phyloP scores from a whole-genome alignment of 2,797 vertebrate species.

The Phylloscopus collybita region DNA sequence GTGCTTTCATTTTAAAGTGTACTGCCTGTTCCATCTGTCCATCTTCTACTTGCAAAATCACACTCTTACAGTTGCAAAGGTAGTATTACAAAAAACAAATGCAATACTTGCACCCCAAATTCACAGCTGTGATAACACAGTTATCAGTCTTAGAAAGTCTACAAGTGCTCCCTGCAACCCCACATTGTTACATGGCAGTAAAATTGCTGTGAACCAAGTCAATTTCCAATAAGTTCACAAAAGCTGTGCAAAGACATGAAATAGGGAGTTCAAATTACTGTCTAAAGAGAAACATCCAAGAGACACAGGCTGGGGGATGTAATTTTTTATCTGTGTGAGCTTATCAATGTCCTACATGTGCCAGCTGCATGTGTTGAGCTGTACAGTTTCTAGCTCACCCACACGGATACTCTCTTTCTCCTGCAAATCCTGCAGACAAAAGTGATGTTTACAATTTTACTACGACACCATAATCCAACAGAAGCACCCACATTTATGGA shows the following conservation, averaged over 20 bases:
- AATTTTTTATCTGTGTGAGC: background rate
- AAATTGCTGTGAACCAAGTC: background rate
- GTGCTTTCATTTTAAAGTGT: background rate
- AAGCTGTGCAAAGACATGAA: background rate
- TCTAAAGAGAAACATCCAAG: background rate
- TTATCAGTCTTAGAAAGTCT: background rate
- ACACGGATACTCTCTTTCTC: background rate
- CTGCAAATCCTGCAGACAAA: background rate
- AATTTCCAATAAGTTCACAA: background rate
- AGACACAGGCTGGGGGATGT: background rate
- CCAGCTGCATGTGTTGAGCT: background rate
- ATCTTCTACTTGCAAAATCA: background rate
- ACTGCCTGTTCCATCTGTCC: background rate
- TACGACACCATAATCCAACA: background rate
- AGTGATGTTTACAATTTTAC: background rate
- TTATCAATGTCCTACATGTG: background rate
- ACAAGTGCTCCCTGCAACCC: background rate
- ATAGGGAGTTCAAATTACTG: background rate
- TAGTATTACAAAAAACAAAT: background rate
- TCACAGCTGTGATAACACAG: background rate
- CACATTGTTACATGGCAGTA: background rate
- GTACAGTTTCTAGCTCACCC: fast-evolving
- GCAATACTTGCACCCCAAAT: background rate
- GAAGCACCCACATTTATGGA: fast-evolving
- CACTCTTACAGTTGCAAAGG: background rate